These are phyloP conservation scores for Phenganax stokvisi DNA, from an alignment of 92 coral and sea anemone species.

Conservation along the genomic window DNA sequence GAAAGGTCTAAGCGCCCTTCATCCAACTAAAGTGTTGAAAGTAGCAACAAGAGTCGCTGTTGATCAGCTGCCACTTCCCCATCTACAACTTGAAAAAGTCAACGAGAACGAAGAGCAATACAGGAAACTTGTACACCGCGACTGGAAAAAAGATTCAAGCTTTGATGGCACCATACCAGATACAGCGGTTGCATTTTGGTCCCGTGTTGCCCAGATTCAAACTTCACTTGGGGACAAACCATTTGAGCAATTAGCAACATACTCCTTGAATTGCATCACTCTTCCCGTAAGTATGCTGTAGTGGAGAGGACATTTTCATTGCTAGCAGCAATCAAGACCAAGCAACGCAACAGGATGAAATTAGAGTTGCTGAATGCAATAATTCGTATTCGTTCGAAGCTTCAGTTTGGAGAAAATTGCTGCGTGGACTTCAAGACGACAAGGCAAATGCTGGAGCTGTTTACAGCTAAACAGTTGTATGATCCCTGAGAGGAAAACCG, in stretches of 20 bases:
- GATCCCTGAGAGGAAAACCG: no score
- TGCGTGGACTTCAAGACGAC: neutral
- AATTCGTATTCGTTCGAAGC: neutral
- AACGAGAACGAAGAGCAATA: conserved; percentile 18
- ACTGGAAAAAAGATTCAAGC: conserved; percentile 5
- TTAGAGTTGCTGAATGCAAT: neutral
- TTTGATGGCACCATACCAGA: conserved; percentile 4
- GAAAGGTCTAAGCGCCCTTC: conserved; percentile 5
- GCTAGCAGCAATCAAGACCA: neutral
- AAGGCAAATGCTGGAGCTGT: conserved; percentile 8
- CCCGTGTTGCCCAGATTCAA: neutral
- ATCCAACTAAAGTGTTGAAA: conserved; percentile 4
- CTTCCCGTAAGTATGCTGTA: neutral
- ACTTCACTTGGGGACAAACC: conserved; percentile 2
- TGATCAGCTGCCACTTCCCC: neutral
- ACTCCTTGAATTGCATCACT: conserved; percentile 15
- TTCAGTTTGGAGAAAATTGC: neutral
- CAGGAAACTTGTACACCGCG: neutral
- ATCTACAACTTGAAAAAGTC: neutral
- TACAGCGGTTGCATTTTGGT: neutral
- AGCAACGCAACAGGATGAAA: neutral
- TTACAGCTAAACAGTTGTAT: conserved; percentile 1
- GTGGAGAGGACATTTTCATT: neutral
- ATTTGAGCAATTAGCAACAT: conserved; percentile 18
- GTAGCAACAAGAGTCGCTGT: conserved; percentile 12